These are phyloP conservation scores for Cataglyphis hispanica DNA, from an alignment of 1,140 invertebrate genomes.

Conservation along the genomic window DNA sequence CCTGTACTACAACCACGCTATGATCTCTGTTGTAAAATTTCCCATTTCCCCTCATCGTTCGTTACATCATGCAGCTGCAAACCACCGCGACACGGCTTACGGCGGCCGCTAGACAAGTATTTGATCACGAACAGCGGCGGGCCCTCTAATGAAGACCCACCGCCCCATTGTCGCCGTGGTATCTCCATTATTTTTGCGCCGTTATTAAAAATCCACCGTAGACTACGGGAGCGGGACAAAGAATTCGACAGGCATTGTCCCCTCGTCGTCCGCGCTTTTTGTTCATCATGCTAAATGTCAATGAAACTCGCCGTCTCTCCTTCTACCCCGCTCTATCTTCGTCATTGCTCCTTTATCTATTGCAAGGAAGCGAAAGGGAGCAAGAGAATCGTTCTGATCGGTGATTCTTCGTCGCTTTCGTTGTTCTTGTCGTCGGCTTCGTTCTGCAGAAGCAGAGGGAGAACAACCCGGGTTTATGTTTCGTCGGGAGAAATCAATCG, in stretches of 20 bases:
- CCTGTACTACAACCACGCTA: slow-evolving; percentile 61
- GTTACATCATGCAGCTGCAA: slow-evolving; percentile 40
- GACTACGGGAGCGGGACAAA: slow-evolving; percentile 73
- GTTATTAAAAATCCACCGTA: slow-evolving; percentile 82
- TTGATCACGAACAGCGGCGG: slow-evolving; percentile 76
- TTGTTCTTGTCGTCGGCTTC: slow-evolving; percentile 42
- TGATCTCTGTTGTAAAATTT: slow-evolving; percentile 61
- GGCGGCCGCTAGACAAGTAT: slow-evolving; percentile 73
- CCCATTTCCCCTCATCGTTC: background rate
- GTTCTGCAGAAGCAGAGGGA: slow-evolving; percentile 23
- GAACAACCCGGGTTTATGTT: slow-evolving; percentile 45
- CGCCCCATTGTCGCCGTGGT: slow-evolving; percentile 69
- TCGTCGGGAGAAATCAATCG: slow-evolving; percentile 71
- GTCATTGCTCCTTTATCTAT: slow-evolving; percentile 18
- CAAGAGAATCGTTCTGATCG: slow-evolving; percentile 40
- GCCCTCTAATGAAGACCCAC: slow-evolving; percentile 79
- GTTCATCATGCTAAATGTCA: slow-evolving; percentile 80
- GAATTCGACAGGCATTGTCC: slow-evolving; percentile 81
- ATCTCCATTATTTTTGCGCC: slow-evolving; percentile 82
- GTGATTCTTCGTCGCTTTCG: slow-evolving; percentile 55
- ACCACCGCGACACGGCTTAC: slow-evolving; percentile 41
- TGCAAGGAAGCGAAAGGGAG: background rate
- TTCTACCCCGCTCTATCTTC: slow-evolving; percentile 11
- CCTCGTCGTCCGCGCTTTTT: slow-evolving; percentile 78
- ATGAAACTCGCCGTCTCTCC: slow-evolving; percentile 72